Base-by-base conservation (phyloP, 2,888 invertebrate species). In the Drosophila dives region DNA sequence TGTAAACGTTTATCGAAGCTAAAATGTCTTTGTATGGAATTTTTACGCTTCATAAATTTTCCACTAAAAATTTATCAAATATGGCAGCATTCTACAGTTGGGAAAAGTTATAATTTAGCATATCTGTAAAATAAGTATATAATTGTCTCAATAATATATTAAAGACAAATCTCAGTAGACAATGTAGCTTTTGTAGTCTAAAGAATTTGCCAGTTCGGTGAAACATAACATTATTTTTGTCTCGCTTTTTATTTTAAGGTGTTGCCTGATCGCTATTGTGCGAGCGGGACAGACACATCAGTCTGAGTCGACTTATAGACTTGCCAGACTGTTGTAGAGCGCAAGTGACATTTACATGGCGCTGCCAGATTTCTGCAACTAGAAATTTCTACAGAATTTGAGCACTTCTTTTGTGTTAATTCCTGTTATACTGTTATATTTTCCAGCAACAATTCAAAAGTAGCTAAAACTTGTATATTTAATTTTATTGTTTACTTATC, bases 371-470 rank as follows among this genome's bases (percentile, higher is more conserved):
- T n/a, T n/a, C n/a, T n/a, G n/a, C n/a, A n/a, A n/a, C n/a, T n/a
- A n/a, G n/a, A n/a, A n/a, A 32, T 60, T 74, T 76, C 59, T 63
- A 45, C n/a, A 1, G 6, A 23, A 45, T 38, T 42, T 20, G 32
- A 32, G 54, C 62, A 59, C 38, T n/a, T 49, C 15, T 34, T 32
- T 70, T n/a, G 17, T 53, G n/a, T 11, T 49, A 3, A 36, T 26
- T 23, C 38, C 49, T 62, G 67, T 62, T 55, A 63, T 73, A 74
- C 75, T 68, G 75, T 64, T 54, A 76, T 78, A 17, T 20, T 20
- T 12, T 56, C 1, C 29, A 38, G 15, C 29, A 15, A 15, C n/a
- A 29, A 29, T 56, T 20, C 7, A 15, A 12, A 40, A 38, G n/a
- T 15, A 20, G 5, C 5, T 20, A 10, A 3, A n/a, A 11, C 1